These are phyloP conservation scores for Pollachius pollachius DNA, from an alignment of 2,113 vertebrate species.

Conservation along the genomic window DNA sequence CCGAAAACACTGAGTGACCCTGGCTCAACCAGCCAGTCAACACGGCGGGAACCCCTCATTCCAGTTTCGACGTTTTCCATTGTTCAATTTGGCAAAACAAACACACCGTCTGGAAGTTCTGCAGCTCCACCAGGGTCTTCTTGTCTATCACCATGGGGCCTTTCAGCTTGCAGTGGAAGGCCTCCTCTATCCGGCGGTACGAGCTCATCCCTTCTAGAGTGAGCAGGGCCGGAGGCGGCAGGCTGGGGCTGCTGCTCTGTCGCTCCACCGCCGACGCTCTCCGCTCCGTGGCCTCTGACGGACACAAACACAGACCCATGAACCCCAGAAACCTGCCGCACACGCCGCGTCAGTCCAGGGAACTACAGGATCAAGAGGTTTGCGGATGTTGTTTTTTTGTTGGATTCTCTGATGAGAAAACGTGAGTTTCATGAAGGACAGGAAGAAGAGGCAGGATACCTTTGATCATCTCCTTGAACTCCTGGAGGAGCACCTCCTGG, in stretches of 20 bases:
- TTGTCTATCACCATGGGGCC: constrained; percentile 84
- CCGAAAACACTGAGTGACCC: not conserved
- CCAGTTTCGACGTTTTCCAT: constrained; percentile 22
- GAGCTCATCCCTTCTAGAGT: constrained; percentile 70
- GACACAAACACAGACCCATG: constrained; percentile 29
- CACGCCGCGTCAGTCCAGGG: too few species aligned
- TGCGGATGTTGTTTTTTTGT: too few species aligned
- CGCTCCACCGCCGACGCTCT: constrained; percentile 61
- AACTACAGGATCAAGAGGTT: too few species aligned
- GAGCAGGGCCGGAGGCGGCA: constrained; percentile 73
- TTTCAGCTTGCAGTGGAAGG: constrained; percentile 89
- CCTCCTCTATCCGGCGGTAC: constrained; percentile 78
- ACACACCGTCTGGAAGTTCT: constrained; percentile 92
- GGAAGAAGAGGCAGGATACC: constrained; percentile 61
- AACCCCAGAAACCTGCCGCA: too few species aligned
- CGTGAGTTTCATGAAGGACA: too few species aligned
- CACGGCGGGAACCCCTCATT: constrained; percentile 41
- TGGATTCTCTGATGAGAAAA: too few species aligned
- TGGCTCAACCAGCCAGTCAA: not conserved
- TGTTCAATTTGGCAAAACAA: constrained; percentile 34
- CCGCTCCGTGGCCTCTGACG: constrained; percentile 83
- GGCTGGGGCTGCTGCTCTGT: constrained; percentile 69
- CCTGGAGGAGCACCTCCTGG: constrained; percentile 82
- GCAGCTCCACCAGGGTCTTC: constrained; percentile 89
- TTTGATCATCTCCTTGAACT: constrained; percentile 90